Percentiles rank a stretch among this genome's conserved stretches.
phyloP scores from a whole-genome alignment of 2,797 vertebrate species.

The Dallia pectoralis region DNA sequence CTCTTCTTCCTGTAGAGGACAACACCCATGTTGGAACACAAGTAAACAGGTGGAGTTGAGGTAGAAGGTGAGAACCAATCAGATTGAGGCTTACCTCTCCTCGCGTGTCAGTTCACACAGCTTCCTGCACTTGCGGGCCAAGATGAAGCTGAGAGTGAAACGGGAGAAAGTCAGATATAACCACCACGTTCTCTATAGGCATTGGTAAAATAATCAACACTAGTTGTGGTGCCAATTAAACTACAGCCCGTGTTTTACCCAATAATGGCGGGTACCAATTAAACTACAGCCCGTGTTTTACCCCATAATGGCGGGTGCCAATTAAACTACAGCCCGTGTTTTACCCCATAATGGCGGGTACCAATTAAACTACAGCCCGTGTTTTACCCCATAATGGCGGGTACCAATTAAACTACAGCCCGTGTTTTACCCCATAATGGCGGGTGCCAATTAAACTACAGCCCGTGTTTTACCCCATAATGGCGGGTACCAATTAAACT shows the following conservation, averaged over 20 bases:
- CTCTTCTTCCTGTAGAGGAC: slow-evolving; percentile 74
- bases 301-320: slow-evolving; percentile 90
- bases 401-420: slow-evolving; percentile 47
- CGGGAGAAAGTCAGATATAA: neutral
- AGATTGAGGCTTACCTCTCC: slow-evolving; percentile 80
- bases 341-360: slow-evolving; percentile 93
- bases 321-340: slow-evolving; percentile 17
- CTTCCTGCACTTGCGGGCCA: slow-evolving; percentile 87
- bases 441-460: slow-evolving; percentile 63
- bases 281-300: slow-evolving; percentile 52
- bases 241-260: slow-evolving; percentile 84
- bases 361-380: slow-evolving; percentile 18
- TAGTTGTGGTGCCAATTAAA: too few relatives aligned
- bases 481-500: slow-evolving; percentile 72
- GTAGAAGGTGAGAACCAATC: neutral
- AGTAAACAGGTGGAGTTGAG: neutral
- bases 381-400: slow-evolving; percentile 91
- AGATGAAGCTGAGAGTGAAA: slow-evolving; percentile 84
- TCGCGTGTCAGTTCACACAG: slow-evolving; percentile 83
- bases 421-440: slow-evolving; percentile 88
- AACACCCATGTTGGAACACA: slow-evolving; percentile 19
- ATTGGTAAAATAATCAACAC: too few relatives aligned
- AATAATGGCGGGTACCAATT: slow-evolving; percentile 84
- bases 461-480: slow-evolving; percentile 84
- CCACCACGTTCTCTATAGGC: neutral